Evolutionary conservation across 92 coral and sea anemone genomes (phyloP), one percentile per base, ranked within the genome.

Genomic region (Epizoanthus fatuus): DNA sequence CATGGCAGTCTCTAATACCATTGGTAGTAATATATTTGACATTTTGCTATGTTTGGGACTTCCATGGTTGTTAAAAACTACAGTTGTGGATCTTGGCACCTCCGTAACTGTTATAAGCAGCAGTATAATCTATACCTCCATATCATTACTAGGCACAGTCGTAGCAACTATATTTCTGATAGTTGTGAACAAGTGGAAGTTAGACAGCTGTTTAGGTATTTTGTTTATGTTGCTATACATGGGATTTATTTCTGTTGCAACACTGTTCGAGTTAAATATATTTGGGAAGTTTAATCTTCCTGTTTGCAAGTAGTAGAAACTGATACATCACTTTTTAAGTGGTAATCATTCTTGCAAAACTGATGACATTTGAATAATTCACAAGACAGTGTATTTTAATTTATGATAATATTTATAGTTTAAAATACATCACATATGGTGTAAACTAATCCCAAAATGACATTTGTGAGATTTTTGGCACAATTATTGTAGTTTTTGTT

Each of bases 1-100:
- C 40, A 94, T 94, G 98, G 98, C 98, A 0, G 95, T 94, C 0
- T 92, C 98, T 0, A 90, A 94, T 76, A 87, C 89, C 0, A 72
- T 94, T 10, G 98, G 98, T 22, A 94, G 95, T 60, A 94, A 94
- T 59, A 80, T 87, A n/a, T 94, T 94, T 81, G 98, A 94, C 69
- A 92, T 94, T 63, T 81, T 94, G 11, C 80, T 94, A 25, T 87
- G 95, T 70, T 88, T 94, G n/a, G 98, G 98, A 5, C 56, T 94
- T 1, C 98, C 98, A 19, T 94, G 98, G 98, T 75, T 94, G 29
- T 75, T 94, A 4, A 86, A 87, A 80, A 92, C 95, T 11, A 87
- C 95, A 62, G 76, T 53, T 20, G 91, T 85, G 55, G 89, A 94
- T 9, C 73, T 12, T 1, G 89, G 89, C 32, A 65, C 89, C 76